Base-by-base conservation (phyloP, 2,797 vertebrate genomes). In the Ctenochaetus hawaiiensis region DNA sequence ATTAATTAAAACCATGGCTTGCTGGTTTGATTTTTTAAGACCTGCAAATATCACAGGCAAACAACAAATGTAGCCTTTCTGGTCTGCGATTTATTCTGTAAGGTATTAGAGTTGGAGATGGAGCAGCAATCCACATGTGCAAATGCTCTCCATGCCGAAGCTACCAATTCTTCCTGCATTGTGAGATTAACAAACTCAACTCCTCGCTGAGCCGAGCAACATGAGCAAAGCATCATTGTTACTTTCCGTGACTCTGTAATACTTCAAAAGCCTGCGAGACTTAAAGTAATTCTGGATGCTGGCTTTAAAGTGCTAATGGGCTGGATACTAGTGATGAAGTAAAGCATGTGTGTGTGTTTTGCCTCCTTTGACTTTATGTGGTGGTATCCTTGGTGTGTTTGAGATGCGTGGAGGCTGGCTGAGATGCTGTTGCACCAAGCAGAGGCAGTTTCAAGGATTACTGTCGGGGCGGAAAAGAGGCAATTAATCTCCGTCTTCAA, bases 361-460 rank as follows among this genome's bases (percentile, higher is more conserved):
- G 30, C n/a, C 80, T 52, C 70, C 57, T 67, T 78, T 82, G 82
- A 84, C 88, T 84, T 64, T 37, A 85, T 53, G 78, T 47, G 63
- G 54, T n/a, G 41, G 41, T 58, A 82, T 85, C 78, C 77, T 84
- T 65, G 57, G 72, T 75, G 72, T 71, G 77, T 59, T 68, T 47
- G 80, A 60, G 83, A 73, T n/a, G 68, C 75, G 72, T 61, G 77
- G 65, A 79, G 69, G 70, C 85, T 60, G 80, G 78, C 78, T 81
- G 87, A 87, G 88, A 92, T 76, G 86, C 85, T 87, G 87, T 83
- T 81, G 78, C 83, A 87, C 86, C 87, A 72, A 89, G 84, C 85
- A 67, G 87, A 94, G 90, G 90, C 92, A 87, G 88, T 94, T 92
- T 94, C 89, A 92, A 93, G 94, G 95, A 95, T 96, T 95, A 95